These are phyloP conservation scores for Maccullochella peelii DNA, from an alignment of 2,113 vertebrate species.

Conservation along the genomic window DNA sequence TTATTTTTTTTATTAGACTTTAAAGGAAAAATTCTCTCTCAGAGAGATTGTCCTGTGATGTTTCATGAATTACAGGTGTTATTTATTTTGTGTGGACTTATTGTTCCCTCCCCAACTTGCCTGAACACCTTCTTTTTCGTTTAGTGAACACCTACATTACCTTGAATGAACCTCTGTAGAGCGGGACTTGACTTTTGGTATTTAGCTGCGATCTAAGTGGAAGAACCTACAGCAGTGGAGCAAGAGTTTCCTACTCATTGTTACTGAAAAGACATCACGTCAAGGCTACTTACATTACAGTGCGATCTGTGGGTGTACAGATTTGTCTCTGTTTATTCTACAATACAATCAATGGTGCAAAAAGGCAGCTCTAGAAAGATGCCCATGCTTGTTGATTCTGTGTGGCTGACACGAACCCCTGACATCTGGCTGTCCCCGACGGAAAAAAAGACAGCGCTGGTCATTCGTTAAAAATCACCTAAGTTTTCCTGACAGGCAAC, in stretches of 20 bases:
- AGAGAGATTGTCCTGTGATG: not conserved
- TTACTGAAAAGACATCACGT: not conserved
- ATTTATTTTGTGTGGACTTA: not conserved
- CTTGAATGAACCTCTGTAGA: not conserved
- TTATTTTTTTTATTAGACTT: not conserved
- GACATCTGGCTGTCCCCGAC: not conserved
- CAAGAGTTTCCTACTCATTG: not conserved
- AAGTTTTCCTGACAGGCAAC: not conserved
- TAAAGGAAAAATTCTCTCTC: not conserved
- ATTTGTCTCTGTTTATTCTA: not conserved
- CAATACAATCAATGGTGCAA: not conserved
- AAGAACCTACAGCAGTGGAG: not conserved
- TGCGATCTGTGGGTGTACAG: not conserved
- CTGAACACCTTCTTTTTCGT: not conserved
- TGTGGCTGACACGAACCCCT: not conserved
- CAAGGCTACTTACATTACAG: not conserved
- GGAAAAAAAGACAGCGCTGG: not conserved
- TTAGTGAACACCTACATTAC: not conserved
- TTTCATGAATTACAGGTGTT: not conserved
- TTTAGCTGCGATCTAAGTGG: not conserved
- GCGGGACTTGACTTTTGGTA: not conserved
- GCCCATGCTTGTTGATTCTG: not conserved
- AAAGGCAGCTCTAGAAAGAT: not conserved
- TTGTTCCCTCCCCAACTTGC: not conserved
- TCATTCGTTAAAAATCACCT: not conserved